Evolutionary conservation across 64 coral and sea anemone species (phyloP).

Genomic region (Actinia tenebrosa): DNA sequence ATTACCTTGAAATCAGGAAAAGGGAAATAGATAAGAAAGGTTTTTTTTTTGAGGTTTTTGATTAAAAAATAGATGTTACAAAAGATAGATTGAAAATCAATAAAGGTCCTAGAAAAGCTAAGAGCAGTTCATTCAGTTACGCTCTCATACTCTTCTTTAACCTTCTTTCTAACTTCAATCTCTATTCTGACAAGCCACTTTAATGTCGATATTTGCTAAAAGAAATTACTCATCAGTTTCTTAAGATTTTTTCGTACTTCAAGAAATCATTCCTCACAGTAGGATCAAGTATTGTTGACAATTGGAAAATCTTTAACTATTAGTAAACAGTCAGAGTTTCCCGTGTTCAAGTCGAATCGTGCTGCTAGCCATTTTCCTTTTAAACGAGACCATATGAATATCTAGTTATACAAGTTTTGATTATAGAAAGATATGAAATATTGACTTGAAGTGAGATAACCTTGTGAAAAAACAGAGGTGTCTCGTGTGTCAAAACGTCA

Average conservation of each 20-base stretch:
- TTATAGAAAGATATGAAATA: not conserved
- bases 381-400: not conserved
- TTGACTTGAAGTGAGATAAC: slow-evolving; percentile 6
- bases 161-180: not conserved
- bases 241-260: not conserved
- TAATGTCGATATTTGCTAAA: not conserved
- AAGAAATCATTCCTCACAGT: not conserved
- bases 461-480: not conserved
- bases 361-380: not conserved
- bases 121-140: not conserved
- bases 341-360: not conserved
- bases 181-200: not conserved
- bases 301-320: not conserved
- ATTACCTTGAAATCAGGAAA: not conserved
- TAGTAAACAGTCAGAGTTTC: not conserved
- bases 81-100: too few species aligned
- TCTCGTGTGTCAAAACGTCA: not conserved
- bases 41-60: not conserved
- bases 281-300: not conserved
- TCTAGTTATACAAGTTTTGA: not conserved
- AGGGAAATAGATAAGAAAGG: not conserved
- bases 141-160: not conserved
- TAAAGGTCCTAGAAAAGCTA: not conserved
- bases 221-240: not conserved
- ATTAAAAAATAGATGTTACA: not conserved